Base-by-base conservation (phyloP, 2,113 vertebrate species). In the Eudorcas thomsonii region DNA sequence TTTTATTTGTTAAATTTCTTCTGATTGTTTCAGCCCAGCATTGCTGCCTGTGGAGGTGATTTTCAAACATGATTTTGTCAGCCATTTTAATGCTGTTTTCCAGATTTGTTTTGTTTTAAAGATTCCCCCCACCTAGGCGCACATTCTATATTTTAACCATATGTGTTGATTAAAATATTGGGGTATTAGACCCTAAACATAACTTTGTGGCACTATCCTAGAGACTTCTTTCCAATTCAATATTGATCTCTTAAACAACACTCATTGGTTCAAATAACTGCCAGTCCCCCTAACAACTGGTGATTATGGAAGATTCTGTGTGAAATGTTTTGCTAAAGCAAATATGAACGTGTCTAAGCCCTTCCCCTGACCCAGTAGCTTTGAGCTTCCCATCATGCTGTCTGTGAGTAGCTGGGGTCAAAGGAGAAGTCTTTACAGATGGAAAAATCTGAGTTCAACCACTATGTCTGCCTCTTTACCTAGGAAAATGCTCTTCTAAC, bases 101-200 rank as follows among this genome's bases (percentile, higher is more conserved):
- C 54, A 94, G 50, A 60, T 36, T 59, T 90, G n/a, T 78, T 14
- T 91, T 88, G 36, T 80, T 55, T 4, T 62, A 84, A 88, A 84
- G 48, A 28, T 6, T 15, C 60, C 28, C 60, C 60, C 13, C 6
- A 30, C 60, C 28, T 26, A 30, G 6, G 88, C 9, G 4, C n/a
- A 55, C 43, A 30, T 78, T 96, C 43, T 60, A 39, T 52, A 95
- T 91, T 96, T 95, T 96, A 96, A 82, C 52, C 36, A 59, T 36
- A 93, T 88, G 30, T 90, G 90, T 81, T 93, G 36, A 81, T 85
- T 83, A 86, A 90, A 93, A 52, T 6, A 23, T 77, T 97, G 28
- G 59, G 82, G 15, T 45, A 43, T 54, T 93, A 7, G n/a, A 62
- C 48, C 59, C 33, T 54, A 52, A 62, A 82, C 50, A 77, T 60